phyloP scores from a whole-genome alignment of 1,140 invertebrate species.

The Leptopilina clavipes region DNA sequence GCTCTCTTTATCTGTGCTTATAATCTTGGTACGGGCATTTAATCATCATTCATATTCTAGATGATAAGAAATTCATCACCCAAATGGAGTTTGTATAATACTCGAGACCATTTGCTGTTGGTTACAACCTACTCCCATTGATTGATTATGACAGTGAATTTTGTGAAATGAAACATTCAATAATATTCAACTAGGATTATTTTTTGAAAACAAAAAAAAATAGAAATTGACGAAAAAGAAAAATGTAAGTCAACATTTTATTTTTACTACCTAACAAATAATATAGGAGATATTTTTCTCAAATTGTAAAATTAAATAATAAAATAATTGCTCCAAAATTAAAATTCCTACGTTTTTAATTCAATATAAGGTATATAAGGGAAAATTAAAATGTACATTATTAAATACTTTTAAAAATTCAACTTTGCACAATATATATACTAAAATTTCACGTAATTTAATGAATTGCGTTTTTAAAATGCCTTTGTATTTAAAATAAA shows the following conservation, averaged over 20 bases:
- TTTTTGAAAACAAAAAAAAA: too few relatives aligned
- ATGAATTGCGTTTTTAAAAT: background rate
- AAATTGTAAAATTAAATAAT: too few relatives aligned
- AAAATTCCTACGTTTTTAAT: too few relatives aligned
- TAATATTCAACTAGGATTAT: too few relatives aligned
- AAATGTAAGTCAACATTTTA: too few relatives aligned
- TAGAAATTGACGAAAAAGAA: too few relatives aligned
- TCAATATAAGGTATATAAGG: too few relatives aligned
- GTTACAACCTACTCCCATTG: background rate
- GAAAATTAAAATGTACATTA: too few relatives aligned
- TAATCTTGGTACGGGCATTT: background rate
- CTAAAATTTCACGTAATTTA: background rate
- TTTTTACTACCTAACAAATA: too few relatives aligned
- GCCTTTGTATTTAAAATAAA: background rate
- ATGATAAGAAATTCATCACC: slow-evolving; percentile 27
- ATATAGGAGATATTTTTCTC: too few relatives aligned
- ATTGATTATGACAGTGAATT: background rate
- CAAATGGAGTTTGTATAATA: slow-evolving; percentile 21
- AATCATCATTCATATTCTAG: slow-evolving; percentile 8
- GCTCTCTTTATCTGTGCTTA: background rate
- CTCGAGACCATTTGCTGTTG: background rate
- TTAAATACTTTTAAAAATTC: background rate
- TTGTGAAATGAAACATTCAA: background rate
- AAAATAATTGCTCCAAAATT: too few relatives aligned
- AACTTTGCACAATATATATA: background rate